Percentiles rank a stretch among this genome's conserved stretches.
phyloP scores from a whole-genome alignment of 2,888 invertebrate genomes.

The Dynastes grantii region DNA sequence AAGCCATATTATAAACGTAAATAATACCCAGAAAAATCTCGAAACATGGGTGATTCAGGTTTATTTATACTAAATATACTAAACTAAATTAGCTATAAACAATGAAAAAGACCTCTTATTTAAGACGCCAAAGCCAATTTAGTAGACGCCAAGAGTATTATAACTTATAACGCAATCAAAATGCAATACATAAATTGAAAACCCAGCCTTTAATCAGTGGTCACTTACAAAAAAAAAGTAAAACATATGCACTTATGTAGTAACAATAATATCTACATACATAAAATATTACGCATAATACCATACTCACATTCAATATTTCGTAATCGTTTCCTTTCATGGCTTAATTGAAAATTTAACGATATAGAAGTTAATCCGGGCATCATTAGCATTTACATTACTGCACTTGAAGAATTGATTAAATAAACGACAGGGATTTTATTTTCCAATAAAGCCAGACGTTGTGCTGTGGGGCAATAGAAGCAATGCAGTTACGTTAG shows the following conservation, averaged over 20 bases:
- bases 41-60: too few relatives aligned
- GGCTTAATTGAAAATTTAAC: constrained; percentile 14
- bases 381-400: constrained; percentile 26
- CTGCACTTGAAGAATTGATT: constrained; percentile 4
- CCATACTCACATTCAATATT: not conserved
- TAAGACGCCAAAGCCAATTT: too few relatives aligned
- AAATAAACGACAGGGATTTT: not conserved
- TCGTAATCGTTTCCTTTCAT: constrained; percentile 19
- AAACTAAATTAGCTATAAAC: too few relatives aligned
- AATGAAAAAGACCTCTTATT: too few relatives aligned
- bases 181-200: not conserved
- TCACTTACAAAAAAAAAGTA: not conserved
- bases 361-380: constrained; percentile 15
- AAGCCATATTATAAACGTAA: too few relatives aligned
- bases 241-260: not conserved
- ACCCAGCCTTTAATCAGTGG: too few relatives aligned
- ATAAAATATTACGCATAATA: not conserved
- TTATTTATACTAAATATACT: too few relatives aligned
- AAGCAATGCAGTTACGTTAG: not conserved
- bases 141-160: too few relatives aligned
- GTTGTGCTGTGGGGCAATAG: not conserved
- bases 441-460: not conserved
- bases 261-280: not conserved
- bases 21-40: too few relatives aligned
- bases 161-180: constrained; percentile 2